Conservation (phyloP, 2,113 vertebrate species). For the Pyrgilauda ruficollis region DNA sequence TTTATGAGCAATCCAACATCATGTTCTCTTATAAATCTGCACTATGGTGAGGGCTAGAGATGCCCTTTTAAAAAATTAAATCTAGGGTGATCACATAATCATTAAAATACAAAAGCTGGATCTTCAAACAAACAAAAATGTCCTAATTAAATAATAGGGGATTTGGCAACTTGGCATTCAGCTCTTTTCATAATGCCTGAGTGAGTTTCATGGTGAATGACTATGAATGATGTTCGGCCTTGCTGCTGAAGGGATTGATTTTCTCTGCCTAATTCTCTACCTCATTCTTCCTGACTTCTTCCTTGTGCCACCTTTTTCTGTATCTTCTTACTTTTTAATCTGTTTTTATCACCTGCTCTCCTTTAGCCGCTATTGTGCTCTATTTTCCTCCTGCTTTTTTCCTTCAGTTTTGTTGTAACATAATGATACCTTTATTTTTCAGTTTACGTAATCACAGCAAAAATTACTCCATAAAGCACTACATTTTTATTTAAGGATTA, state of each 20-base stretch:
- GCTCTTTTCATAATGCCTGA: neutral
- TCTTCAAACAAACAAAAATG: slow-evolving; percentile 29
- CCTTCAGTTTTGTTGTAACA: neutral
- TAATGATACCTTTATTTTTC: neutral
- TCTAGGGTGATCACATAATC: slow-evolving; percentile 5
- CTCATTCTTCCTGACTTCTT: neutral
- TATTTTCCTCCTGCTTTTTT: neutral
- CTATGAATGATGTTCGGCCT: neutral
- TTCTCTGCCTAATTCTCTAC: slow-evolving; percentile 11
- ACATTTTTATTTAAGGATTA: neutral
- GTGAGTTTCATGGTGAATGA: slow-evolving; percentile 47
- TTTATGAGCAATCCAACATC: neutral
- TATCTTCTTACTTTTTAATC: neutral
- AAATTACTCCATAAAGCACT: neutral
- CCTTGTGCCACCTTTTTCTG: neutral
- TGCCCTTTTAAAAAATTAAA: neutral
- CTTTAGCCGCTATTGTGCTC: neutral
- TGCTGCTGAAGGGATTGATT: slow-evolving; percentile 1
- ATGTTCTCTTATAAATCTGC: neutral
- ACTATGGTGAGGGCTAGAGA: neutral
- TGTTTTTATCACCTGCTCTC: neutral
- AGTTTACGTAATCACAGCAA: rapidly evolving
- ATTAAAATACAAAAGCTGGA: slow-evolving; percentile 27
- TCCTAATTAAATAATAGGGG: slow-evolving; percentile 21
- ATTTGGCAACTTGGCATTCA: slow-evolving; percentile 30